Percentiles rank a stretch among this genome's conserved stretches.
Conservation (phyloP, 2,113 vertebrate species). For the Sarotherodon lohbergeri region DNA sequence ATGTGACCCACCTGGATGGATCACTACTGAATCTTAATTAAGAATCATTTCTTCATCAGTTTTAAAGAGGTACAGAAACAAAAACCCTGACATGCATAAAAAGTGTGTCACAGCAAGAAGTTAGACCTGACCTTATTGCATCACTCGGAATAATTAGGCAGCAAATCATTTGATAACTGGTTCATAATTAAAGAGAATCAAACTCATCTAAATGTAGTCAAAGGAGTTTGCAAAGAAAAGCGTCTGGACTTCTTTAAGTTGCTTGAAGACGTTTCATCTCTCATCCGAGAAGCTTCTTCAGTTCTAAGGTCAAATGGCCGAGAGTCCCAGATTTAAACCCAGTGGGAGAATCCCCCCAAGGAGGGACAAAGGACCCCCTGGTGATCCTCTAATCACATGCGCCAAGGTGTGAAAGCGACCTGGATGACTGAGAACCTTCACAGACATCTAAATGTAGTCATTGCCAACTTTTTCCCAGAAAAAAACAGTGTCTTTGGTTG, state of each 20-base stretch:
- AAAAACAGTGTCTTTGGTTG: background rate
- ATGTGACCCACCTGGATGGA: background rate
- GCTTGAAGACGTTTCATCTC: too few species aligned
- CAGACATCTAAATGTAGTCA: background rate
- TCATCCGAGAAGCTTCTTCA: too few species aligned
- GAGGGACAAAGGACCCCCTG: too few species aligned
- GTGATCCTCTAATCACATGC: too few species aligned
- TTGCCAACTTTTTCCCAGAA: background rate
- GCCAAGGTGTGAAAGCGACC: too few species aligned
- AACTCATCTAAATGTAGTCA: background rate
- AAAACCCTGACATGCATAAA: background rate
- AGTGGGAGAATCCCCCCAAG: too few species aligned
- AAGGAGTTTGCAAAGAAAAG: too few species aligned
- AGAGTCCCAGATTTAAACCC: too few species aligned
- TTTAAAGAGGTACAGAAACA: background rate
- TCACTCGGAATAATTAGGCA: background rate
- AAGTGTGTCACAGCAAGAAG: background rate
- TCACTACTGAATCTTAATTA: background rate
- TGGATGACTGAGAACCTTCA: too few species aligned
- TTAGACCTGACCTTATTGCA: background rate
- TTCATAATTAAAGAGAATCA: background rate
- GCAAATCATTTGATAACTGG: background rate
- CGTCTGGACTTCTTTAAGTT: too few species aligned
- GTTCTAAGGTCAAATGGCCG: too few species aligned
- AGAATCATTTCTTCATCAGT: background rate